Conservation (phyloP, 2,113 vertebrate species). For the Albula goreensis region DNA sequence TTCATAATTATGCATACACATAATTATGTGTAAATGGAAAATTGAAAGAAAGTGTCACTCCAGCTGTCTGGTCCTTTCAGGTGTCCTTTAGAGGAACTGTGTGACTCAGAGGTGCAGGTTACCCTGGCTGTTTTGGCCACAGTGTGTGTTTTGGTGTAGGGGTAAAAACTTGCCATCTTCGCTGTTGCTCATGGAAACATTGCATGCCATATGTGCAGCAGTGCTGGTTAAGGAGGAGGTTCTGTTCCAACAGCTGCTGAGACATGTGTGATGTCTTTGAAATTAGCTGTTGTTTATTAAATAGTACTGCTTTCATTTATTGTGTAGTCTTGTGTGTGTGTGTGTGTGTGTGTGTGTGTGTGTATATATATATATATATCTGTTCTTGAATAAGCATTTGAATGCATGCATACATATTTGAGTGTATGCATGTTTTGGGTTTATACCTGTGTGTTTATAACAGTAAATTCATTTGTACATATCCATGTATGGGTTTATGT, state of each 20-base stretch:
- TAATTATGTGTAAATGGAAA: background rate
- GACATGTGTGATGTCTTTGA: conserved; percentile 24
- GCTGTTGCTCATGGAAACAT: conserved; percentile 11
- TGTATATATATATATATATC: no score
- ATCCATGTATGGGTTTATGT: no score
- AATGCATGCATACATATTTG: no score
- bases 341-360: no score
- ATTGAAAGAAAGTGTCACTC: background rate
- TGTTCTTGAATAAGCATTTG: no score
- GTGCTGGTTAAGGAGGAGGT: conserved; percentile 2
- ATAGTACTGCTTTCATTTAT: conserved; percentile 11
- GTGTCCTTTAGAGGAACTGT: background rate
- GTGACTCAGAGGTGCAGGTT: background rate
- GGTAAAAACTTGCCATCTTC: conserved; percentile 19
- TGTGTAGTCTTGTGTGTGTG: background rate
- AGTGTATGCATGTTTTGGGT: no score
- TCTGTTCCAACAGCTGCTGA: conserved; percentile 30
- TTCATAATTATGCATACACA: no score
- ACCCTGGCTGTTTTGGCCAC: background rate
- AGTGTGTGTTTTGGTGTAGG: conserved; percentile 30
- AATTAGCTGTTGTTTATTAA: conserved; percentile 21
- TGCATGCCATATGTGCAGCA: conserved; percentile 17
- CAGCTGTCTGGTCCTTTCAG: background rate
- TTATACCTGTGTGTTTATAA: no score
- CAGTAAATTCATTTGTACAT: no score